These are phyloP conservation scores for Nansenia antarctica DNA, from an alignment of 2,113 vertebrate species.

Conservation along the genomic window DNA sequence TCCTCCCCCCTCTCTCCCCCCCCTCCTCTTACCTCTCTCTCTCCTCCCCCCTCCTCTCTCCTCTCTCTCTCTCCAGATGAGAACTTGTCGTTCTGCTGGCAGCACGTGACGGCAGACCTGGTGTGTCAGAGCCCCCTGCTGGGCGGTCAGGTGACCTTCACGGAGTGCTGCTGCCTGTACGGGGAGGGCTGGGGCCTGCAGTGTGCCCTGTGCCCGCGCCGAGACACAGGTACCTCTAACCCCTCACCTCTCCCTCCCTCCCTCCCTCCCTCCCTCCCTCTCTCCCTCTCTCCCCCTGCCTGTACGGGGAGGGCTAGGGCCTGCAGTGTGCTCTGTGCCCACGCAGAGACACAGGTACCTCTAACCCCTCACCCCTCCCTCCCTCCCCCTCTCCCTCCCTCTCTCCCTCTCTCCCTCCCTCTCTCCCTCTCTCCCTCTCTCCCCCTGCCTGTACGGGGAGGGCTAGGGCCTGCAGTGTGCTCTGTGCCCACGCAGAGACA, in stretches of 20 bases:
- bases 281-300: constrained; percentile 56
- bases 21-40: neutral
- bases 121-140: constrained; percentile 83
- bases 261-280: neutral
- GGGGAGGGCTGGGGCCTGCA: constrained; percentile 88
- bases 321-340: constrained; percentile 89
- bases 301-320: constrained; percentile 87
- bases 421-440: neutral
- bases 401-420: neutral
- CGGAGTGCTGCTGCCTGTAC: constrained; percentile 86
- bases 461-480: constrained; percentile 90
- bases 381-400: neutral
- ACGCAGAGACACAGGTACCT: constrained; percentile 75
- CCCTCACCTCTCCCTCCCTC: neutral
- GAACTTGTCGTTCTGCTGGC: constrained; percentile 85
- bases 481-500: constrained; percentile 79
- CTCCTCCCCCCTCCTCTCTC: neutral
- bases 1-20: neutral
- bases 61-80: constrained; percentile 71
- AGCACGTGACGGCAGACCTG: constrained; percentile 79
- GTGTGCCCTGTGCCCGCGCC: constrained; percentile 84
- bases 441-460: constrained; percentile 80
- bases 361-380: neutral
- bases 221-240: constrained; percentile 77
- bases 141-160: constrained; percentile 80